Evolutionary conservation across 1,140 invertebrate species (phyloP).

Genomic region (Lethrus apterus): DNA sequence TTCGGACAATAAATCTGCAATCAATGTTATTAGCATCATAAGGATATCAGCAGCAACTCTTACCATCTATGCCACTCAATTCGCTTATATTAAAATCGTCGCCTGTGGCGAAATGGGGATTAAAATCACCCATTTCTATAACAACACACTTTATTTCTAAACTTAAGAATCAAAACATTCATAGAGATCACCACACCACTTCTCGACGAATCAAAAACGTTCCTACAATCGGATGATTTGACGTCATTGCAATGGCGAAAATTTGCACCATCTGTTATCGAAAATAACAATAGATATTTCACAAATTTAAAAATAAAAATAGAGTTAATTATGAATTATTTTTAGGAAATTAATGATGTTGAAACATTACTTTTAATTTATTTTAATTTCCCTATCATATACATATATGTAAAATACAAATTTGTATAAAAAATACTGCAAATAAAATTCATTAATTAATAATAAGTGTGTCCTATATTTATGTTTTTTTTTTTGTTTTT

Average conservation of each 20-base stretch:
- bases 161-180: slow-evolving; percentile 14
- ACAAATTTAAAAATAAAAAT: too few relatives aligned
- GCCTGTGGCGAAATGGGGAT: slow-evolving; percentile 26
- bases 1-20: slow-evolving; percentile 36
- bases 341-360: neutral
- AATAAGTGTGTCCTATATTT: too few relatives aligned
- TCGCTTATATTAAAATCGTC: slow-evolving; percentile 37
- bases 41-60: slow-evolving; percentile 19
- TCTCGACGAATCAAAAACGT: slow-evolving; percentile 33
- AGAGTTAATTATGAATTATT: neutral
- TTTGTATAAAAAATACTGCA: neutral
- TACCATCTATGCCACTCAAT: slow-evolving; percentile 38
- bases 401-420: neutral
- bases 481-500: too few relatives aligned
- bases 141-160: slow-evolving; percentile 10
- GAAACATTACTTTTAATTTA: neutral
- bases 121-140: slow-evolving; percentile 31
- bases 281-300: too few relatives aligned
- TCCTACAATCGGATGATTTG: slow-evolving; percentile 34
- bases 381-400: neutral
- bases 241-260: slow-evolving; percentile 28
- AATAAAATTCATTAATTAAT: too few relatives aligned
- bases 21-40: slow-evolving; percentile 7
- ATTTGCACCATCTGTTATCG: slow-evolving; percentile 20
- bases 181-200: slow-evolving; percentile 30